Evolutionary conservation across 2,888 invertebrate species (phyloP), one percentile per base, ranked within the genome.

Genomic region (Dicyrtomina minuta): DNA sequence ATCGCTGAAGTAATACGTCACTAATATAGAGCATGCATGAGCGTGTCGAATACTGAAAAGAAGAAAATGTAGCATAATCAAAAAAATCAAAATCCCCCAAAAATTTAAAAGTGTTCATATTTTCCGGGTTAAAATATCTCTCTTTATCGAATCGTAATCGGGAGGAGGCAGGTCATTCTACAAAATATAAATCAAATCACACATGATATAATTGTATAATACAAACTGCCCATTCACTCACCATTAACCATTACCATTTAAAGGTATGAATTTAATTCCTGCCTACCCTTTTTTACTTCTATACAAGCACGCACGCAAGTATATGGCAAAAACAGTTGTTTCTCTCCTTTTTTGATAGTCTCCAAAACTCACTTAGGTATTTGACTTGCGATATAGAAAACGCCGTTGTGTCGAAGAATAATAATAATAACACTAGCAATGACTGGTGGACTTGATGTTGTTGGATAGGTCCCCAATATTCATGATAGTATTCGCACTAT

Each of bases 91-190:
- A 33, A 33, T 33, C 33, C 33, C 8, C 46, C 4, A 46, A 46
- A 46, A 46, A 46, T 46, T 46, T 20, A 46, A 51, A 51, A 17
- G n/a, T n/a, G 51, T 51, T 51, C 51, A 51, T 22, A 46, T 17
- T 51, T 51, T 51, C 17, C 51, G n/a, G 51, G 51, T 13, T 51
- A 17, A 22, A 51, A 51, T 17, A 51, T 15, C 20, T 51, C 20
- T 51, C 51, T 6, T 17, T 46, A 51, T 22, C 17, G 51, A 17
- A 13, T 13, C 17, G 20, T 17, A 51, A 51, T 51, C 51, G 17
- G 51, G 51, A 51, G 51, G 20, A 17, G 51, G 51, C 51, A 51
- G 20, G 3, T 8, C 33, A 33, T 33, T 33, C 33, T 33, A 33
- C 33, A 33, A 15, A 51, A 51, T 51, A 17, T 22, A 51, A 51